These are phyloP conservation scores for Coenonympha glycerion DNA, from an alignment of 2,888 invertebrate genomes.

Conservation along the genomic window DNA sequence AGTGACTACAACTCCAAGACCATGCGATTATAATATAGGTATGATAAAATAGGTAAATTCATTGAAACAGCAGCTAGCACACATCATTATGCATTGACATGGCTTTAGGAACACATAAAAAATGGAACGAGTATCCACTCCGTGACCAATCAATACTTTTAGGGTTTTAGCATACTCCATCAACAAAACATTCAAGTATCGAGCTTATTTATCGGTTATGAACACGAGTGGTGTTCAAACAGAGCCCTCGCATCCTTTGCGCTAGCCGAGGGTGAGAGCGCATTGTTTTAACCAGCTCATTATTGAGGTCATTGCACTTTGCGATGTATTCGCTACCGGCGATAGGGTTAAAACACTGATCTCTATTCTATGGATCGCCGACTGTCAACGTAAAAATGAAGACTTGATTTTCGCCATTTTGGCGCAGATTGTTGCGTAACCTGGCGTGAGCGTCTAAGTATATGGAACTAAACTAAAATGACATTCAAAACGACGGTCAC, in stretches of 20 bases:
- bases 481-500: no score
- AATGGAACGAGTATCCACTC: neutral
- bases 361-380: no score
- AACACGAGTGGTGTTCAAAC: constrained; percentile 34
- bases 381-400: no score
- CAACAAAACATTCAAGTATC: constrained; percentile 14
- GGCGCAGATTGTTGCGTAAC: no score
- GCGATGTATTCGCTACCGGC: neutral
- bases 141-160: constrained; percentile 6
- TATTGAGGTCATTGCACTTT: constrained; percentile 45
- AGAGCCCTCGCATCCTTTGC: constrained; percentile 44
- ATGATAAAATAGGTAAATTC: no score
- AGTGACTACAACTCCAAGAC: no score
- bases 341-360: constrained; percentile 5
- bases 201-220: constrained; percentile 20
- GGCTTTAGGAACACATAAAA: neutral
- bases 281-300: constrained; percentile 40
- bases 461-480: no score
- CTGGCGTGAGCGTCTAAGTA: no score
- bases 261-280: constrained; percentile 38
- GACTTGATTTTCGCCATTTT: no score
- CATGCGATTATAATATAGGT: no score
- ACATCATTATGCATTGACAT: no score
- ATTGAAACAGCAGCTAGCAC: no score
- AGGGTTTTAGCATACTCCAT: constrained; percentile 8